phyloP scores from a whole-genome alignment of 2,888 invertebrate species.

The Lithophane semibrunnea region DNA sequence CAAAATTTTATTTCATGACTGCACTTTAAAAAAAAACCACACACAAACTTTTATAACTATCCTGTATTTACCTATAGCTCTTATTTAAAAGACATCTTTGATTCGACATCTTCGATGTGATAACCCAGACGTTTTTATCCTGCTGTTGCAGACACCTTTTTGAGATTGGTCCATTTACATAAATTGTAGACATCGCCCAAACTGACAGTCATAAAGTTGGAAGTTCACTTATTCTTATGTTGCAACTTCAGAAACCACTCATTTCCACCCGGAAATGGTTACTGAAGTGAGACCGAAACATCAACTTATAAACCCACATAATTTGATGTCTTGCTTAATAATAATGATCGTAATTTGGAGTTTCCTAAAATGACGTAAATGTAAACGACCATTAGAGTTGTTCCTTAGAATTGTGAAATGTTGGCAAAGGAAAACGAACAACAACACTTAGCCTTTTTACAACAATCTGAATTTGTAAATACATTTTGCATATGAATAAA shows the following conservation, averaged over 20 bases:
- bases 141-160: not conserved
- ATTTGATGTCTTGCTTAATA: not conserved
- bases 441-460: conserved; percentile 2
- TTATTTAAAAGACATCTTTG: not conserved
- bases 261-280: not conserved
- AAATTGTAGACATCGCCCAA: not conserved
- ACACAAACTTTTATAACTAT: too few relatives aligned
- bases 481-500: conserved; percentile 30
- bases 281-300: not conserved
- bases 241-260: conserved; percentile 6
- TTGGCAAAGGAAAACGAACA: not conserved
- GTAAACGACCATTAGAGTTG: not conserved
- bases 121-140: not conserved
- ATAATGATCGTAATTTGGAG: not conserved
- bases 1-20: not conserved
- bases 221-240: not conserved
- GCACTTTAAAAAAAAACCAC: not conserved
- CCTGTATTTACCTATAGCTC: not conserved
- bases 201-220: not conserved
- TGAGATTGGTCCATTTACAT: conserved; percentile 2
- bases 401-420: not conserved
- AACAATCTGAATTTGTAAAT: conserved; percentile 13
- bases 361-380: not conserved
- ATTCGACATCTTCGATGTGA: not conserved
- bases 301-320: not conserved